Conservation (phyloP, 2,113 vertebrate species). For the Anoura caudifer region DNA sequence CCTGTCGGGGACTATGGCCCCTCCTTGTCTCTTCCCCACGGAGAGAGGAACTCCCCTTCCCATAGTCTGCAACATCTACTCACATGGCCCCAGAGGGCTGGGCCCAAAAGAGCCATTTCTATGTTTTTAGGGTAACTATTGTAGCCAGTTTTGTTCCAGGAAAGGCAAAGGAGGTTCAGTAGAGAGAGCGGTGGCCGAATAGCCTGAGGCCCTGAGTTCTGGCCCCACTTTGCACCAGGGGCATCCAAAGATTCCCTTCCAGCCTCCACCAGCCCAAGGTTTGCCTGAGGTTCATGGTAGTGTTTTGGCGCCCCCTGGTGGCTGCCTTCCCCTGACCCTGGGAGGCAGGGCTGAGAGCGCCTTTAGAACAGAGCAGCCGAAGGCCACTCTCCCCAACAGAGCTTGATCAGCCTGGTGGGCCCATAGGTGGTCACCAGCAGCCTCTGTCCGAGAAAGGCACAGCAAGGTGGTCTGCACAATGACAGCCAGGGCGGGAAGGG, state of each 20-base stretch:
- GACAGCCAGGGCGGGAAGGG: neutral
- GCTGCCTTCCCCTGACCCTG: neutral
- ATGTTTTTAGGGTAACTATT: neutral
- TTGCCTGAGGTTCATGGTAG: neutral
- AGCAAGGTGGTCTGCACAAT: neutral
- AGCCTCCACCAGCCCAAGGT: neutral
- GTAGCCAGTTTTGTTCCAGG: neutral
- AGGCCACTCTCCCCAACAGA: neutral
- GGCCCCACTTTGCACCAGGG: neutral
- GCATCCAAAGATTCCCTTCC: neutral
- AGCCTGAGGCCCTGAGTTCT: neutral
- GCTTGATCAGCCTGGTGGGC: neutral
- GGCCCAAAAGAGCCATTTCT: neutral
- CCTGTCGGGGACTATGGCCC: rapidly evolving
- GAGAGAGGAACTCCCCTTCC: neutral
- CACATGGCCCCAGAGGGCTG: neutral
- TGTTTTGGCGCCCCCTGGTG: constrained; percentile 52
- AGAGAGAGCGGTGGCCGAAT: neutral
- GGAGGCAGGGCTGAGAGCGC: no score
- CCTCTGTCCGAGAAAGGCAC: neutral
- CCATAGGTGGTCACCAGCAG: rapidly evolving
- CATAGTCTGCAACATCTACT: rapidly evolving
- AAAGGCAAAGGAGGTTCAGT: neutral
- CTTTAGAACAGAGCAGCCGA: neutral
- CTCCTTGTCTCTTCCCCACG: neutral